phyloP scores from a whole-genome alignment of 1,140 invertebrate genomes.

The Ceratitis capitata region DNA sequence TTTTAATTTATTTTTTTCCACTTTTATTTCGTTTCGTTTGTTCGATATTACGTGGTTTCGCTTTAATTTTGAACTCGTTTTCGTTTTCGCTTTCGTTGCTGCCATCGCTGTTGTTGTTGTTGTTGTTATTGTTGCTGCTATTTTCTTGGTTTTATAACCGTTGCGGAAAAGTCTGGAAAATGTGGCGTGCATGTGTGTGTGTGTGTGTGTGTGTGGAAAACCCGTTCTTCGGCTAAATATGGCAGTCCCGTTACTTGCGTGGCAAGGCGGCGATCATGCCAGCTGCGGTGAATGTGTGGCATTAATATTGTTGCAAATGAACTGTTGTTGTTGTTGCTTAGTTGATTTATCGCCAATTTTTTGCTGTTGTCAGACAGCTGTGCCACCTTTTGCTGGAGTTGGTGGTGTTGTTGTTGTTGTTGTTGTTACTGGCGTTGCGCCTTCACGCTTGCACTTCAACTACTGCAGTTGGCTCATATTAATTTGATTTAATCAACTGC shows the following conservation, averaged over 20 bases:
- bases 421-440: background rate
- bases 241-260: slow-evolving; percentile 19
- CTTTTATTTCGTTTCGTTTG: background rate
- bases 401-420: too few relatives aligned
- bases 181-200: too few relatives aligned
- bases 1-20: background rate
- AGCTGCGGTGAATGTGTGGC: slow-evolving; percentile 20
- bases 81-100: background rate
- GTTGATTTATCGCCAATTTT: background rate
- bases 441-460: slow-evolving; percentile 32
- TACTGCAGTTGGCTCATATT: too few relatives aligned
- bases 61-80: slow-evolving; percentile 24
- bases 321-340: background rate
- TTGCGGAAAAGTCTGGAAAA: slow-evolving; percentile 36
- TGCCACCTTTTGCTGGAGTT: background rate
- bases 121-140: background rate
- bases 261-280: slow-evolving; percentile 12
- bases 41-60: slow-evolving; percentile 34
- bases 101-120: background rate
- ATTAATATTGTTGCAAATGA: background rate
- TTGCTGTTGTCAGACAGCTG: background rate
- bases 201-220: slow-evolving; percentile 29
- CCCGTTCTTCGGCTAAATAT: slow-evolving; percentile 9
- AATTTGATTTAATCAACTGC: slow-evolving; percentile 24
- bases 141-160: background rate